These are phyloP conservation scores for Sebastes paucispinis DNA, from an alignment of 2,797 vertebrate genomes.

Conservation along the genomic window DNA sequence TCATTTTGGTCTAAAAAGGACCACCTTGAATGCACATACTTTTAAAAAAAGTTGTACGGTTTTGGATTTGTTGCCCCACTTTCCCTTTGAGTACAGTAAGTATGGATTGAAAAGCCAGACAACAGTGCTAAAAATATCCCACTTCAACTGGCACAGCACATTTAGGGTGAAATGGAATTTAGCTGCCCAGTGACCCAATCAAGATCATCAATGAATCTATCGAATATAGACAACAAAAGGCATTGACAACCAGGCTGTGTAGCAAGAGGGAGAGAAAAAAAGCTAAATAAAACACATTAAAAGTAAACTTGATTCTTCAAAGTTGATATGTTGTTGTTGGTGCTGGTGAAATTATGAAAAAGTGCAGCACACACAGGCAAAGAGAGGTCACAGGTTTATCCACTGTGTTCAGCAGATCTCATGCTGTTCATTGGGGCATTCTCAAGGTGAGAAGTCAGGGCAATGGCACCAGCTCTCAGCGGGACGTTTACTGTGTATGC, in stretches of 20 bases:
- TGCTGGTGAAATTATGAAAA: conserved; percentile 1
- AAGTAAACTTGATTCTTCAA: neutral
- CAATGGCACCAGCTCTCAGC: conserved; percentile 50
- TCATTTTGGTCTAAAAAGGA: neutral
- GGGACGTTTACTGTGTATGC: conserved; percentile 31
- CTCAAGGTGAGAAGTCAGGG: conserved; percentile 68
- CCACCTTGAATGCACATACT: neutral
- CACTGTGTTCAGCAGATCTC: conserved; percentile 60
- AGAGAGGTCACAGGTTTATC: conserved; percentile 36
- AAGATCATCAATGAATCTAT: conserved; percentile 39
- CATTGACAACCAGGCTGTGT: neutral
- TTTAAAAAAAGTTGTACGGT: neutral
- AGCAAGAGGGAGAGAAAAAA: neutral
- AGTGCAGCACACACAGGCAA: neutral
- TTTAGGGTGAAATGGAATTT: conserved; percentile 57
- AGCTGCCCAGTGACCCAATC: conserved; percentile 51
- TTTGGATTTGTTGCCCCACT: conserved; percentile 29
- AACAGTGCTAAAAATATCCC: conserved; percentile 64
- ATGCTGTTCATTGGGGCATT: conserved; percentile 46
- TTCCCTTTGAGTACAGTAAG: conserved; percentile 34
- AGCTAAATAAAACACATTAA: neutral
- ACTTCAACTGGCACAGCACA: conserved; percentile 46
- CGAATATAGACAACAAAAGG: conserved; percentile 13
- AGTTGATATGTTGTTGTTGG: neutral
- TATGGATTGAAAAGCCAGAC: conserved; percentile 67